Percentiles rank a stretch among this genome's conserved stretches.
Conservation (phyloP, 2,113 vertebrate species). For the Callipepla squamata region DNA sequence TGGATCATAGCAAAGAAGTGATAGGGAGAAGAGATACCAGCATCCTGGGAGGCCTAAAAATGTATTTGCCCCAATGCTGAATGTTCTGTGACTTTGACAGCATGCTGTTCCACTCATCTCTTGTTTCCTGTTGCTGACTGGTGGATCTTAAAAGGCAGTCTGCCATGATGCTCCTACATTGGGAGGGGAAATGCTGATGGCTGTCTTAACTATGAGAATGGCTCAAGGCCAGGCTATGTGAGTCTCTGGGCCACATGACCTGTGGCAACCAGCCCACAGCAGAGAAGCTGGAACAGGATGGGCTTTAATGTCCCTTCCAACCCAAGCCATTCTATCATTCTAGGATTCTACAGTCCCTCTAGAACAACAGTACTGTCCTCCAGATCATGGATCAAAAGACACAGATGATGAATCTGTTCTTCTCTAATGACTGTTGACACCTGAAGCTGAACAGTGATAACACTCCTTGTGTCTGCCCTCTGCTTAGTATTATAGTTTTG, state of each 20-base stretch:
- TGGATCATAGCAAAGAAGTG: accelerated
- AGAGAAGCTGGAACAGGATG: too few relatives aligned
- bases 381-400: background rate
- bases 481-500: background rate
- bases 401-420: background rate
- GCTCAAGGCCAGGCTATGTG: too few relatives aligned
- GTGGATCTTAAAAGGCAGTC: background rate
- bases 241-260: too few relatives aligned
- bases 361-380: background rate
- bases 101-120: background rate
- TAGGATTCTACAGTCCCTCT: background rate
- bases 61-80: background rate
- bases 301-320: too few relatives aligned
- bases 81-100: background rate
- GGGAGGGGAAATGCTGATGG: background rate
- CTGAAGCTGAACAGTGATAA: background rate
- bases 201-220: background rate
- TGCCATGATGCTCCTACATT: background rate
- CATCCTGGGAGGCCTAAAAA: accelerated
- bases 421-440: background rate
- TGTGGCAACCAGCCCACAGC: too few relatives aligned
- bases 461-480: background rate
- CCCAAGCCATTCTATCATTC: background rate
- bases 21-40: background rate
- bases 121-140: background rate